phyloP scores from a whole-genome alignment of 2,888 invertebrate genomes.

The Cryptocephalus primarius region DNA sequence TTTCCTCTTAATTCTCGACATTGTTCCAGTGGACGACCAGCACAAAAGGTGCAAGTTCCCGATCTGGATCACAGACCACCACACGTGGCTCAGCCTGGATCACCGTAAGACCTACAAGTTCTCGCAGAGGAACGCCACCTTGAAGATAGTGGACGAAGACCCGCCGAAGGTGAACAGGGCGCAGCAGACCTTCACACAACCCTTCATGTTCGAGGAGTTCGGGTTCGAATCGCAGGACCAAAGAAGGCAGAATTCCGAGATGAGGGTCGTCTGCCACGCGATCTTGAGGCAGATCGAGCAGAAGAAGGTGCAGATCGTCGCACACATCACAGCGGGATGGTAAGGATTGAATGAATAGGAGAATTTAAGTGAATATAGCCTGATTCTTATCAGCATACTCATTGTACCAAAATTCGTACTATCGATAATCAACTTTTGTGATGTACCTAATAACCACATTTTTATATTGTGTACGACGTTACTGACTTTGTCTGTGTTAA shows the following conservation, averaged over 20 bases:
- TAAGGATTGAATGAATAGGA: slow-evolving; percentile 27
- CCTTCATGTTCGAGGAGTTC: slow-evolving; percentile 28
- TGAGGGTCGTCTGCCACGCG: slow-evolving; percentile 51
- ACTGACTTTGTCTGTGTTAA: no score
- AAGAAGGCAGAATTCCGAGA: slow-evolving; percentile 37
- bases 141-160: slow-evolving; percentile 38
- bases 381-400: no score
- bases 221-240: slow-evolving; percentile 33
- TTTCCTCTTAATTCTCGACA: background rate
- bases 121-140: slow-evolving; percentile 60
- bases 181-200: slow-evolving; percentile 16
- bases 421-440: no score
- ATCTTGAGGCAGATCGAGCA: slow-evolving; percentile 47
- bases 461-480: no score
- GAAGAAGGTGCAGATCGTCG: slow-evolving; percentile 55
- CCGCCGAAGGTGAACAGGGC: slow-evolving; percentile 18
- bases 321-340: slow-evolving; percentile 70
- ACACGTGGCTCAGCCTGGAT: slow-evolving; percentile 71
- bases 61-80: slow-evolving; percentile 65
- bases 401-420: no score
- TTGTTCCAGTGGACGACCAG: slow-evolving; percentile 54
- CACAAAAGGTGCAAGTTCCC: slow-evolving; percentile 71
- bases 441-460: no score
- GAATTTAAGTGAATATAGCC: no score
- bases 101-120: slow-evolving; percentile 62